Base-by-base conservation (phyloP, 92 coral and sea anemone species). In the Epizoanthus scotinus region DNA sequence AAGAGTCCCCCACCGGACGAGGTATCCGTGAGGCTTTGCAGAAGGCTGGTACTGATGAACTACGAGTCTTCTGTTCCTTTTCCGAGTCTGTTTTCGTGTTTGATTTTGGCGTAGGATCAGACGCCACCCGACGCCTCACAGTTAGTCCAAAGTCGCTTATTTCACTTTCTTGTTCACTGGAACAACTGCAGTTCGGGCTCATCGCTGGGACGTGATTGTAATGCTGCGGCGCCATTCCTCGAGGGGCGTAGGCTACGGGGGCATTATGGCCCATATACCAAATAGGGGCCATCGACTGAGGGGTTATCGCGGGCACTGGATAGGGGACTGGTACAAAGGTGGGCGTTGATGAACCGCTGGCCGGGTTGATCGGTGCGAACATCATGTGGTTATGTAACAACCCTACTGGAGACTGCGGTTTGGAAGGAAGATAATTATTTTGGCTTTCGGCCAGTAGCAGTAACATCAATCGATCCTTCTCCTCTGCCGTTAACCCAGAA, bases 241-340 rank as follows among this genome's bases (percentile, higher is more conserved):
- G 78, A 36, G 84, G 97, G 21, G 89, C 84, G 73, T 84, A 90
- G 17, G 94, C 88, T 74, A 92, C 78, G 68, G 88, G 81, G 8
- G 91, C 87, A 21, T 86, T 72, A 70, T 88, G 88, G 52, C 94
- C 70, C 92, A 92, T 87, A 84, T 90, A 92, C 97, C 97, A 92
- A 84, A 90, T 66, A 8, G 97, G 89, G 34, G 94, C 56, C 84
- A 78, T 78, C 1, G 87, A 75, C 26, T 71, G 82, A 29, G 91
- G 88, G 12, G 85, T 56, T 6, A 89, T 82, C 50, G 88, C 72
- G 54, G 90, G 86, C 17, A 90, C 82, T 13, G 94, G 92, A 27
- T 87, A 87, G 52, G 97, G 92, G 22, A 92, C 89, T 0, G 97
- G 97, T 8, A 92, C 87, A 79, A 88, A 90, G 5, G 87, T 73